These are phyloP conservation scores for Echiichthys vipera DNA, from an alignment of 2,797 vertebrate species.

Conservation along the genomic window DNA sequence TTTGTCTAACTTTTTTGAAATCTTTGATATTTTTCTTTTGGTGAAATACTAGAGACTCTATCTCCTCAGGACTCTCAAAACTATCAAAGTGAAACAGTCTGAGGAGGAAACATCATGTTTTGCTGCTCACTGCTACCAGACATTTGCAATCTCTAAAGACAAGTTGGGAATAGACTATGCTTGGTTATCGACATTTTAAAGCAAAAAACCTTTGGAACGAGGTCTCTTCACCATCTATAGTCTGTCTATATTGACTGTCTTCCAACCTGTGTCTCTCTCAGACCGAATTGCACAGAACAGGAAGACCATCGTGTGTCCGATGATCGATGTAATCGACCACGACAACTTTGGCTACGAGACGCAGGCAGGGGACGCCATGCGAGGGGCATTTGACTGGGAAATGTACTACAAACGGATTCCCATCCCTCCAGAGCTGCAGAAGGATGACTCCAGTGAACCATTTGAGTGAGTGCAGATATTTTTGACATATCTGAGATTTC, in stretches of 20 bases:
- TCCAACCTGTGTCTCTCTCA: constrained; percentile 70
- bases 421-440: constrained; percentile 91
- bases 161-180: background rate
- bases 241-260: background rate
- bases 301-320: constrained; percentile 95
- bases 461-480: constrained; percentile 89
- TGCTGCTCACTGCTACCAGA: background rate
- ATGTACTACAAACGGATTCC: constrained; percentile 99
- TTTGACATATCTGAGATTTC: background rate
- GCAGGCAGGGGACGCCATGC: constrained; percentile 96
- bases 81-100: background rate
- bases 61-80: too few species aligned
- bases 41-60: too few species aligned
- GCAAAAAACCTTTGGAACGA: background rate
- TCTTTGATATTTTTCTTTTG: too few species aligned
- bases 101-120: background rate
- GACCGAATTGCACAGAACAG: constrained; percentile 95
- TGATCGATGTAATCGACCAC: constrained; percentile 98
- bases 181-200: background rate
- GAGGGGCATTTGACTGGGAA: constrained; percentile 98
- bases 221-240: background rate
- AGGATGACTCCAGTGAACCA: constrained; percentile 91
- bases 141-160: background rate
- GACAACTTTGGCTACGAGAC: constrained; percentile 96
- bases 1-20: too few species aligned